Evolutionary conservation across 1,140 invertebrate genomes (phyloP), one percentile per base, ranked within the genome.

Genomic region (Drosophila aff.): DNA sequence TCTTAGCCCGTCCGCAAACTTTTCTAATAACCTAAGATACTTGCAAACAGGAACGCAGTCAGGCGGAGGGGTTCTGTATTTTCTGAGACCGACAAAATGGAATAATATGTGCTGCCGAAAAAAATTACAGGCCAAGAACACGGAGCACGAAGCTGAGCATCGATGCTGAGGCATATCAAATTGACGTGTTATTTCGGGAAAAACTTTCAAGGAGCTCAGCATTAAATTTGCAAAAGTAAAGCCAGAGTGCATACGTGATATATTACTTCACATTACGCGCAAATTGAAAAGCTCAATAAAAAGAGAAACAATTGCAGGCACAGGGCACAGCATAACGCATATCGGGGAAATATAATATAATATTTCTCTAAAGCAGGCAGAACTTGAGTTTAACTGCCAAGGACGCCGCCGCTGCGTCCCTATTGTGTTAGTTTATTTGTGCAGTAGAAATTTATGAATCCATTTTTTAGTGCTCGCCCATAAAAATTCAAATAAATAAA

Each of bases 11-110:
- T 47, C 33, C 44, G 59, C 52, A 83, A 83, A 83, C 71, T 83
- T 83, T 83, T 83, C 81, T 83, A 83, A 83, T 83, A 83, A 83
- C 81, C 81, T 67, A 83, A 83, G 81, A 83, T 79, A 82, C 71
- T 79, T 66, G 76, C 81, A 71, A 83, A 69, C 80, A 79, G 62
- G 58, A 49, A 67, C 36, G 66, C 41, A 49, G 60, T 46, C 43
- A 52, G 52, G 8, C 21, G 13, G 36, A 13, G n/a, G 23, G 18
- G 1, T 16, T 3, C 21, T 28, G 10, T n/a, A n/a, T n/a, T 9
- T 31, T 31, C 26, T 21, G 21, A 21, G 36, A 11, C n/a, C 13
- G 3, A 57, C 49, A 57, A 55, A 55, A 43, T 41, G 33, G 55
- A 69, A 78, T 46, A 69, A 78, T 78, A 46, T 77, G 52, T 67